phyloP scores from a whole-genome alignment of 2,888 invertebrate species.

The Agonum fuliginosum region DNA sequence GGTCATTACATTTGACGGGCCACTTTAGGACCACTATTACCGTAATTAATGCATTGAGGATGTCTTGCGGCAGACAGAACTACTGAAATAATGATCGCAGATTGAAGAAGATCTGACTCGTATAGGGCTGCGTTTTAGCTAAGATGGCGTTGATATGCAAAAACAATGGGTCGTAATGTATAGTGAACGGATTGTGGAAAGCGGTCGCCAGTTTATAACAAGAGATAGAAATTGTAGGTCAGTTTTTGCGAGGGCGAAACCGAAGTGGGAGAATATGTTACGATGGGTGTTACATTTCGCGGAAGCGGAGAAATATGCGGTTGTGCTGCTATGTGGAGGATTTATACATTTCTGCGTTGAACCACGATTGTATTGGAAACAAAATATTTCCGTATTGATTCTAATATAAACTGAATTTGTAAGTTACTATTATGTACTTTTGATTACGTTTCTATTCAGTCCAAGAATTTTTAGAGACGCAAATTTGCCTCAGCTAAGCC shows the following conservation, averaged over 20 bases:
- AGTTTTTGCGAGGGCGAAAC: not conserved
- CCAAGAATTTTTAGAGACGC: too few relatives aligned
- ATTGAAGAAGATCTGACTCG: not conserved
- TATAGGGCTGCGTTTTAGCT: not conserved
- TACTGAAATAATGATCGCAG: too few relatives aligned
- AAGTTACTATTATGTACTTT: too few relatives aligned
- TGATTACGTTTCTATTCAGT: too few relatives aligned
- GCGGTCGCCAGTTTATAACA: not conserved
- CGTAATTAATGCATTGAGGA: conserved; percentile 48
- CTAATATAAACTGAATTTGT: too few relatives aligned
- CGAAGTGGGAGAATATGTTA: not conserved
- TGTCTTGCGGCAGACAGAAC: conserved; percentile 37
- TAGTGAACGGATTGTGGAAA: conserved; percentile 10
- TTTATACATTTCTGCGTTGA: too few relatives aligned
- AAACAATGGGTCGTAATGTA: conserved; percentile 2
- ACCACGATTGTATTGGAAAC: too few relatives aligned
- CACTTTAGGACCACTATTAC: conserved; percentile 49
- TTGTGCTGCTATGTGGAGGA: too few relatives aligned
- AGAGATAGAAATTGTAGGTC: not conserved
- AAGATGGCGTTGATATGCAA: not conserved
- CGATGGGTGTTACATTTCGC: not conserved
- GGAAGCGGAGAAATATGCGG: too few relatives aligned
- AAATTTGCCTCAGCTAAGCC: too few relatives aligned
- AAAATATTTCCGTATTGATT: too few relatives aligned
- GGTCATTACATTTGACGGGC: conserved; percentile 55